Conservation (phyloP, 2,888 invertebrate species). For the Xestia rhomboidea region DNA sequence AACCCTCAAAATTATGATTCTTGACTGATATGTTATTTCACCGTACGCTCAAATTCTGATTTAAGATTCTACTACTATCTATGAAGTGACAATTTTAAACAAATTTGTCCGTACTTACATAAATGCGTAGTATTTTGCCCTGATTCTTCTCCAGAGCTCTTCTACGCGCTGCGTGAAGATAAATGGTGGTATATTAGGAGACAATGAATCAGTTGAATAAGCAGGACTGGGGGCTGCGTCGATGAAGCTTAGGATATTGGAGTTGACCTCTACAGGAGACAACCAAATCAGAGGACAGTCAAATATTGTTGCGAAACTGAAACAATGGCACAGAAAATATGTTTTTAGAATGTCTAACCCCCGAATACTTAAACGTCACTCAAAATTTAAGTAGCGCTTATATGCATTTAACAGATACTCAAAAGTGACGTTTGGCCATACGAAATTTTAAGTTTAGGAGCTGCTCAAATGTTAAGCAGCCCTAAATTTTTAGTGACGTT, state of each 20-base stretch:
- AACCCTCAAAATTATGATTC: neutral
- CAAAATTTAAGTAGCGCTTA: too few relatives aligned
- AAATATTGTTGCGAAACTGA: slow-evolving; percentile 77
- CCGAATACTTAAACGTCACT: too few relatives aligned
- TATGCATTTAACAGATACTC: too few relatives aligned
- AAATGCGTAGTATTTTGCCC: slow-evolving; percentile 11
- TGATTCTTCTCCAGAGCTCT: slow-evolving; percentile 64
- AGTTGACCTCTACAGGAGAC: slow-evolving; percentile 76
- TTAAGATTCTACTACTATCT: neutral
- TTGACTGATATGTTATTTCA: neutral
- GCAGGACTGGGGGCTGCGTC: slow-evolving; percentile 75
- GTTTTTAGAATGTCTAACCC: neutral
- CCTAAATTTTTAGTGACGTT: too few relatives aligned
- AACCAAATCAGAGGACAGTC: slow-evolving; percentile 80
- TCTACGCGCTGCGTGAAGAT: slow-evolving; percentile 67
- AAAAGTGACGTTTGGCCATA: too few relatives aligned
- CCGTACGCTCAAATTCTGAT: neutral
- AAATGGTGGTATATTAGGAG: slow-evolving; percentile 66
- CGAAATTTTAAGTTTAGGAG: too few relatives aligned
- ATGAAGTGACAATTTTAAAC: neutral
- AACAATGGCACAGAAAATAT: slow-evolving; percentile 40
- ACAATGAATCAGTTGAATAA: slow-evolving; percentile 65
- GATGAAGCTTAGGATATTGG: slow-evolving; percentile 70
- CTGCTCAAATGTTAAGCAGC: too few relatives aligned
- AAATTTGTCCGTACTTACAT: slow-evolving; percentile 51